Percentiles rank a stretch among this genome's conserved stretches.
These are phyloP conservation scores for Martes flavigula DNA, from an alignment of 2,797 vertebrate species.

Conservation along the genomic window DNA sequence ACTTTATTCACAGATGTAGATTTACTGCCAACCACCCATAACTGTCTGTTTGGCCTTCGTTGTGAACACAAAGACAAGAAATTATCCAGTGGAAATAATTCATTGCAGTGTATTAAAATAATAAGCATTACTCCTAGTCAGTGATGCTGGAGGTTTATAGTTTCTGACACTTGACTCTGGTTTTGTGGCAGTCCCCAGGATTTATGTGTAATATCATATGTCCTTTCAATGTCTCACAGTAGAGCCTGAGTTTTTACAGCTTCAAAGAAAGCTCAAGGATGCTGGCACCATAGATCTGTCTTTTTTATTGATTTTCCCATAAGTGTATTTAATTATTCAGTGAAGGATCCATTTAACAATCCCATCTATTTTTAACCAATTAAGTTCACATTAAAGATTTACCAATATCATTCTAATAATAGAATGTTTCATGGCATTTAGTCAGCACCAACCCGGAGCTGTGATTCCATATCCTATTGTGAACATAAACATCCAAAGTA, in stretches of 20 bases:
- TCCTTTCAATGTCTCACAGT: conserved; percentile 75
- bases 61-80: conserved; percentile 69
- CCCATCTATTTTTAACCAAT: conserved; percentile 77
- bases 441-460: not conserved
- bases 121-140: conserved; percentile 74
- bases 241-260: conserved; percentile 73
- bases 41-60: conserved; percentile 58
- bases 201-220: conserved; percentile 77
- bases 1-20: conserved; percentile 71
- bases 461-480: not conserved
- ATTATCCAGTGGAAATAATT: conserved; percentile 79
- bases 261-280: conserved; percentile 66
- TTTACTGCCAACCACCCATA: conserved; percentile 51
- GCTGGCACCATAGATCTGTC: conserved; percentile 69
- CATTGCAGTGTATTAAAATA: conserved; percentile 77
- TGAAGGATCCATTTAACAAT: conserved; percentile 73
- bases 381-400: conserved; percentile 74
- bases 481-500: not conserved
- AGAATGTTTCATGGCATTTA: conserved; percentile 54
- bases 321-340: conserved; percentile 77
- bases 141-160: conserved; percentile 69
- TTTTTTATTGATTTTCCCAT: conserved; percentile 77
- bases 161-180: conserved; percentile 81
- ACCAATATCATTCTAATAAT: conserved; percentile 61
- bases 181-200: conserved; percentile 76